phyloP scores from a whole-genome alignment of 2,113 vertebrate species.

The Labrus mixtus region DNA sequence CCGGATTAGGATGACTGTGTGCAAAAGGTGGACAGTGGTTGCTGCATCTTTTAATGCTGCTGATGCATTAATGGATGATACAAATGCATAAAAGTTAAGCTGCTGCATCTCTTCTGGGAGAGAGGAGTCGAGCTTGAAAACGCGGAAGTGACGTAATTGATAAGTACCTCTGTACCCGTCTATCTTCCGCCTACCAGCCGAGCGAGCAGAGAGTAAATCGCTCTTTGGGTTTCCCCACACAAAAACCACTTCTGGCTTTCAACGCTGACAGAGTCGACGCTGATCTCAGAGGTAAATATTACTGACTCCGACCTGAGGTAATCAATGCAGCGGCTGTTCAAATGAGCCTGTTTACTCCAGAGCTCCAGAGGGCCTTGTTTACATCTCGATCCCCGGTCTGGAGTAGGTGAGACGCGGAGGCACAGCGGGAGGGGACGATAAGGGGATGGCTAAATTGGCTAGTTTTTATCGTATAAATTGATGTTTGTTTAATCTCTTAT shows the following conservation, averaged over 20 bases:
- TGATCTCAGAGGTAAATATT: constrained; percentile 71
- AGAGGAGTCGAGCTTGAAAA: not conserved
- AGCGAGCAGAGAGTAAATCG: constrained; percentile 56
- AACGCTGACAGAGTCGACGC: constrained; percentile 27
- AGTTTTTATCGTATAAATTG: not conserved
- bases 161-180: constrained; percentile 66
- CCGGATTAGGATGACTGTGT: not conserved
- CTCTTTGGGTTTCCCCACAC: constrained; percentile 31
- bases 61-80: not conserved
- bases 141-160: constrained; percentile 79
- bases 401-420: constrained; percentile 69
- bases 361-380: constrained; percentile 84
- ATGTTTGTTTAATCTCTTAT: not conserved
- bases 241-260: constrained; percentile 27
- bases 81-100: not conserved
- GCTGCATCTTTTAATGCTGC: not conserved
- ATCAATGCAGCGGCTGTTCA: not conserved
- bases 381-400: constrained; percentile 83
- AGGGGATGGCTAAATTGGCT: constrained; percentile 22
- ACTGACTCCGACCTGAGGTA: not conserved
- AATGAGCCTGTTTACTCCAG: constrained; percentile 22
- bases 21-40: not conserved
- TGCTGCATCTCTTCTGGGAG: not conserved
- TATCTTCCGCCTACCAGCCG: constrained; percentile 72
- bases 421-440: constrained; percentile 31